phyloP scores from a whole-genome alignment of 2,888 invertebrate species.

The Antitype chi region DNA sequence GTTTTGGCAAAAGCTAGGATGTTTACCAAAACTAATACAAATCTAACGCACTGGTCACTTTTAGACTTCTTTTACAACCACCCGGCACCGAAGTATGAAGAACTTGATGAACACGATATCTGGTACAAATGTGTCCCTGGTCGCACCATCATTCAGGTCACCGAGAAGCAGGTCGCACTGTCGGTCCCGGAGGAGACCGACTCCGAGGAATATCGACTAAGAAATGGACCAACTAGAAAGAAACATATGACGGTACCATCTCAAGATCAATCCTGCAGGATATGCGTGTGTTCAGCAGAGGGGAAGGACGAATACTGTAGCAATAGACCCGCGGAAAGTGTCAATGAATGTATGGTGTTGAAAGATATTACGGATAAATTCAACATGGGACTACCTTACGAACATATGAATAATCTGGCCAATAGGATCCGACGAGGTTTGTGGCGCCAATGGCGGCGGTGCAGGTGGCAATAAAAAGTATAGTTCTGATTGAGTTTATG shows the following conservation, averaged over 20 bases:
- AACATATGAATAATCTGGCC: slow-evolving; percentile 74
- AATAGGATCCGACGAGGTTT: slow-evolving; percentile 81
- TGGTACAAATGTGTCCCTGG: slow-evolving; percentile 81
- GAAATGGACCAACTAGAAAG: slow-evolving; percentile 57
- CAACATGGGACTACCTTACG: slow-evolving; percentile 71
- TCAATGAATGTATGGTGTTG: slow-evolving; percentile 83
- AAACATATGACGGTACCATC: slow-evolving; percentile 74
- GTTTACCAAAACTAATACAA: not conserved
- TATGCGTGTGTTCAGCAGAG: slow-evolving; percentile 82
- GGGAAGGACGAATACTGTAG: slow-evolving; percentile 81
- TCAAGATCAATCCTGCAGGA: slow-evolving; percentile 76
- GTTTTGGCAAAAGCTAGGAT: not conserved
- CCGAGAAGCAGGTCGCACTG: slow-evolving; percentile 16
- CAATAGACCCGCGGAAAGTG: slow-evolving; percentile 78
- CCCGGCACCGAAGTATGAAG: slow-evolving; percentile 64
- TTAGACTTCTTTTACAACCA: slow-evolving; percentile 80
- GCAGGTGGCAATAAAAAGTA: slow-evolving; percentile 66
- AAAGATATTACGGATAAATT: slow-evolving; percentile 64
- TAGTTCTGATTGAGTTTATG: slow-evolving; percentile 1
- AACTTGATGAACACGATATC: slow-evolving; percentile 35
- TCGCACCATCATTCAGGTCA: slow-evolving; percentile 77
- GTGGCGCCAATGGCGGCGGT: slow-evolving; percentile 66
- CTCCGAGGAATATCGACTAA: slow-evolving; percentile 48
- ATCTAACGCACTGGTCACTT: slow-evolving; percentile 35
- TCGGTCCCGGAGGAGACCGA: slow-evolving; percentile 30